Percentiles rank a stretch among this genome's conserved stretches.
phyloP scores from a whole-genome alignment of 2,797 vertebrate species.

The Gorsachius magnificus region DNA sequence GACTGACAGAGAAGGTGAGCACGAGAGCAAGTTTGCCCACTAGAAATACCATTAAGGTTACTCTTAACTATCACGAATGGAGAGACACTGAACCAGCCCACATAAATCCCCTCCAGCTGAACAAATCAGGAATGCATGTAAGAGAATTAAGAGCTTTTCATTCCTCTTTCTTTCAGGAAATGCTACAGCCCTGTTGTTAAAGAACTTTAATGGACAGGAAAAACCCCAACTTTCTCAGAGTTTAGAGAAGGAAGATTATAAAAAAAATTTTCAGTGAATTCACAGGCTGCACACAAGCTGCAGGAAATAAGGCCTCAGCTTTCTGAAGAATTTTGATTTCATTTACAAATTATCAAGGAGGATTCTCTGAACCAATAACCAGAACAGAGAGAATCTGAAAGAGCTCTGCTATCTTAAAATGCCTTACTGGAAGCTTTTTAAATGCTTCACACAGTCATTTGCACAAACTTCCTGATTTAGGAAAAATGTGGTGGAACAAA shows the following conservation, averaged over 20 bases:
- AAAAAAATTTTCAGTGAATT: not conserved
- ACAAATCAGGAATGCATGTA: constrained; percentile 2
- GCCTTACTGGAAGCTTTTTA: not conserved
- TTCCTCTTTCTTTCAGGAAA: constrained; percentile 21
- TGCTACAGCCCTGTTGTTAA: not conserved
- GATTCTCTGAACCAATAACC: constrained; percentile 24
- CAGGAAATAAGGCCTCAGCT: not conserved
- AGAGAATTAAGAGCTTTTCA: constrained; percentile 30
- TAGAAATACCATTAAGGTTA: constrained; percentile 32
- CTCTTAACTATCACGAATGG: constrained; percentile 21
- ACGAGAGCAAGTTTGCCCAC: not conserved
- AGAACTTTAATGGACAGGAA: not conserved
- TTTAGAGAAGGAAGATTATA: not conserved
- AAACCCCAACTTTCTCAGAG: not conserved
- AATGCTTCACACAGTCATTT: not conserved
- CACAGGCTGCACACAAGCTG: not conserved
- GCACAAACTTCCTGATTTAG: not conserved
- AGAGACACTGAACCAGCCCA: not conserved
- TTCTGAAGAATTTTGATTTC: not conserved
- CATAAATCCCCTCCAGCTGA: constrained; percentile 6
- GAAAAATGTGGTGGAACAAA: not conserved
- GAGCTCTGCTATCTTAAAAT: not conserved
- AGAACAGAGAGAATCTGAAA: constrained; percentile 11
- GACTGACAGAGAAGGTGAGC: constrained; percentile 7
- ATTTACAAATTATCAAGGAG: constrained; percentile 21